Conservation (phyloP, 1,140 invertebrate species). For the Eriocheir sinensis region DNA sequence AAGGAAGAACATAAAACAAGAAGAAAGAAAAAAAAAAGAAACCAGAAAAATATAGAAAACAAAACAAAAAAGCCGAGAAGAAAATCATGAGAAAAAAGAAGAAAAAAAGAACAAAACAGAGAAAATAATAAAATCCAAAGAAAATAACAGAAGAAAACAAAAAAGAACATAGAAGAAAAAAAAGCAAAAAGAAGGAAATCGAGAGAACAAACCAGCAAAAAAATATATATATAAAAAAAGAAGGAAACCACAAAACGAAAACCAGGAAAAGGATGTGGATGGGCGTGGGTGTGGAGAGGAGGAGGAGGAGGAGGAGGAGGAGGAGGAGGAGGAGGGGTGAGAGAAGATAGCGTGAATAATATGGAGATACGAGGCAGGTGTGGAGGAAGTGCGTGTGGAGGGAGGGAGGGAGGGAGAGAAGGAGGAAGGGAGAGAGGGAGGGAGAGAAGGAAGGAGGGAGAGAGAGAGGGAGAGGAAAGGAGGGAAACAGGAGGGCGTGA, state of each 20-base stretch:
- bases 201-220: neutral
- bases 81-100: neutral
- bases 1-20: no score
- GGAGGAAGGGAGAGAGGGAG: neutral
- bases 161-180: neutral
- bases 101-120: neutral
- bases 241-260: neutral
- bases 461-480: no score
- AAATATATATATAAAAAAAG: neutral
- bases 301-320: neutral
- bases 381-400: conserved; percentile 1
- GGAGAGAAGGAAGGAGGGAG: neutral
- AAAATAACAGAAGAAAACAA: neutral
- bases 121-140: neutral
- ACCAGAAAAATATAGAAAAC: no score
- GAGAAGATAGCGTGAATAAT: neutral
- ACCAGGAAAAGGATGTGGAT: neutral
- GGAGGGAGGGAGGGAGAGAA: neutral
- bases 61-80: neutral
- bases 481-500: neutral
- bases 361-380: neutral
- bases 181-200: neutral
- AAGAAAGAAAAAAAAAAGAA: neutral
- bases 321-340: neutral
- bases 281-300: neutral